These are phyloP conservation scores for Acrocyrtus sp. DNA, from an alignment of 2,888 invertebrate species.

Conservation along the genomic window DNA sequence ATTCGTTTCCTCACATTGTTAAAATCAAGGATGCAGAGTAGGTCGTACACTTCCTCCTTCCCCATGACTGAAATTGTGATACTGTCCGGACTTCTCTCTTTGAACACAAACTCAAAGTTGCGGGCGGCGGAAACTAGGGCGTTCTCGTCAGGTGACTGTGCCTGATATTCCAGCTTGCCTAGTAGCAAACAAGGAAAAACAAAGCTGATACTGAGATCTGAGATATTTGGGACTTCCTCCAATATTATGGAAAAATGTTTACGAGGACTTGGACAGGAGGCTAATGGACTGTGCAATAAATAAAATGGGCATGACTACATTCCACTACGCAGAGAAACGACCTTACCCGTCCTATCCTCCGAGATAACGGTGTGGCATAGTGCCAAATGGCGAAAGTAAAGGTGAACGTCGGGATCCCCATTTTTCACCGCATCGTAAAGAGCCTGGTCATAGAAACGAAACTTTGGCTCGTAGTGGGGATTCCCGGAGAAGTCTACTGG, in stretches of 20 bases:
- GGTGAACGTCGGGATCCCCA: conserved; percentile 79
- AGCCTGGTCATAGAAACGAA: conserved; percentile 91
- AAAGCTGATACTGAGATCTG: background rate
- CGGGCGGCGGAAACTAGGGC: conserved; percentile 97
- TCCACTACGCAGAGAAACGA: too few relatives aligned
- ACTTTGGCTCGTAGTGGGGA: conserved; percentile 88
- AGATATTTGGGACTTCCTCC: background rate
- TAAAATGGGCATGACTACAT: too few relatives aligned
- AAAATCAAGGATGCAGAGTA: conserved; percentile 98
- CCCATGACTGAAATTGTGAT: conserved; percentile 87
- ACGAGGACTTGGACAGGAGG: too few relatives aligned
- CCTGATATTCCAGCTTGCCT: conserved; percentile 82
- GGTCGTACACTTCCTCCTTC: conserved; percentile 77
- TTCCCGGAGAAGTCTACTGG: conserved; percentile 95
- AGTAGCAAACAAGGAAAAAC: conserved; percentile 25
- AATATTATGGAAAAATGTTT: background rate
- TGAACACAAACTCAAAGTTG: conserved; percentile 99
- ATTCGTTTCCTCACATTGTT: conserved; percentile 99
- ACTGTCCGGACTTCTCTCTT: conserved; percentile 89
- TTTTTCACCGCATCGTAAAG: conserved; percentile 84
- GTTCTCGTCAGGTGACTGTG: conserved; percentile 98
- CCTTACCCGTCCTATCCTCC: conserved; percentile 80
- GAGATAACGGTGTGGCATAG: conserved; percentile 99
- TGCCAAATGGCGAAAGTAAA: conserved; percentile 92
- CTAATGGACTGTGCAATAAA: background rate